Conservation (phyloP, 2,888 invertebrate species). For the Phorcus lineatus region DNA sequence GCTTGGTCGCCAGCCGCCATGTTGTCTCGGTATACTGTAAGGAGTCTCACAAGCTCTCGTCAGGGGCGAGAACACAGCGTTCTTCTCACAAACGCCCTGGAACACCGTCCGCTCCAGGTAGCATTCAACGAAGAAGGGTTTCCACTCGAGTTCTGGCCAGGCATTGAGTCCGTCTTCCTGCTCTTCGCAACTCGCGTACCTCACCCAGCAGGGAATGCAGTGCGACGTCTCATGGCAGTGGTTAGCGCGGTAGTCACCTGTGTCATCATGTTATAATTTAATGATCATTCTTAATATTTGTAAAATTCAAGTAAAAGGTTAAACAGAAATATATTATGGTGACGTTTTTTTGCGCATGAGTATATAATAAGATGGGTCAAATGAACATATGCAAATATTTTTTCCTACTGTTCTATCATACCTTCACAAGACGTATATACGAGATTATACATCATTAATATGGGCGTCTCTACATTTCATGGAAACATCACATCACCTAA, state of each 20-base stretch:
- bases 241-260: constrained; percentile 55
- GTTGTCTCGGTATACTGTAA: constrained; percentile 40
- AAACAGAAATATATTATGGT: too few relatives aligned
- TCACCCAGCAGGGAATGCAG: constrained; percentile 53
- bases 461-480: too few relatives aligned
- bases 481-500: too few relatives aligned
- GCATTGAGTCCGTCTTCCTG: constrained; percentile 47
- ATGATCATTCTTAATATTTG: too few relatives aligned
- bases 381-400: too few relatives aligned
- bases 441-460: too few relatives aligned
- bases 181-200: constrained; percentile 49
- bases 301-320: too few relatives aligned
- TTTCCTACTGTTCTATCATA: too few relatives aligned
- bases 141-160: constrained; percentile 49
- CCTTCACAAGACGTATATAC: too few relatives aligned
- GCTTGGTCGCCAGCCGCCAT: constrained; percentile 42
- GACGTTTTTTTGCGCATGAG: too few relatives aligned
- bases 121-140: constrained; percentile 51
- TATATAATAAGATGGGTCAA: too few relatives aligned
- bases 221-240: constrained; percentile 47
- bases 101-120: constrained; percentile 50
- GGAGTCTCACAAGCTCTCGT: constrained; percentile 47
- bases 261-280: too few relatives aligned
- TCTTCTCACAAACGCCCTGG: constrained; percentile 39
- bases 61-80: constrained; percentile 44